Conservation (phyloP, 30 jellyfish, hydroid and myxozoan species). For the Pelagia noctiluca region DNA sequence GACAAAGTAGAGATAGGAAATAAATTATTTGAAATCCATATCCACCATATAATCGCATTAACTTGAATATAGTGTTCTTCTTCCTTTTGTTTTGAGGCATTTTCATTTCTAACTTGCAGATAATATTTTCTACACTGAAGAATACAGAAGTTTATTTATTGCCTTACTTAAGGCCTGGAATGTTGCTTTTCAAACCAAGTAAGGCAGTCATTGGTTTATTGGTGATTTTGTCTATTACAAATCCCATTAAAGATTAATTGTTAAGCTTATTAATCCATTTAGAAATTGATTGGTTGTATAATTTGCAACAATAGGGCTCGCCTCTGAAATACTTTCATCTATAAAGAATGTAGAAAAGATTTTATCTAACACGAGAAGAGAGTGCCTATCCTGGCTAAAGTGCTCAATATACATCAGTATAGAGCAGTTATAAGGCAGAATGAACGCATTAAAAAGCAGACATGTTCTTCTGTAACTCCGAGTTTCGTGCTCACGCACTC, state of each 20-base stretch:
- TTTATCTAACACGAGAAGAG: too few relatives aligned
- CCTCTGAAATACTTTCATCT: background rate
- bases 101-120: constrained; percentile 27
- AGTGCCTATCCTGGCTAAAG: too few relatives aligned
- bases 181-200: constrained; percentile 78
- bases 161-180: constrained; percentile 62
- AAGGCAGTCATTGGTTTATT: background rate
- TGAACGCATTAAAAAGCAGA: too few relatives aligned
- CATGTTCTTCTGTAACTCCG: too few relatives aligned
- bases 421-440: too few relatives aligned
- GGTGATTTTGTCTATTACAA: background rate
- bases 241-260: background rate
- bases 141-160: constrained; percentile 81
- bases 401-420: too few relatives aligned
- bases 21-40: too few relatives aligned
- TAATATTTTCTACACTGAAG: constrained; percentile 88
- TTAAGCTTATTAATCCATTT: background rate
- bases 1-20: background rate
- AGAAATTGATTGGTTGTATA: background rate
- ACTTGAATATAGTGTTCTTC: too few relatives aligned
- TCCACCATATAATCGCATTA: too few relatives aligned
- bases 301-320: background rate
- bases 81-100: background rate
- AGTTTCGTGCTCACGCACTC: too few relatives aligned
- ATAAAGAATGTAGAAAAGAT: too few relatives aligned